These are phyloP conservation scores for Galerucella calmariensis DNA, from an alignment of 2,888 invertebrate species.

Conservation along the genomic window DNA sequence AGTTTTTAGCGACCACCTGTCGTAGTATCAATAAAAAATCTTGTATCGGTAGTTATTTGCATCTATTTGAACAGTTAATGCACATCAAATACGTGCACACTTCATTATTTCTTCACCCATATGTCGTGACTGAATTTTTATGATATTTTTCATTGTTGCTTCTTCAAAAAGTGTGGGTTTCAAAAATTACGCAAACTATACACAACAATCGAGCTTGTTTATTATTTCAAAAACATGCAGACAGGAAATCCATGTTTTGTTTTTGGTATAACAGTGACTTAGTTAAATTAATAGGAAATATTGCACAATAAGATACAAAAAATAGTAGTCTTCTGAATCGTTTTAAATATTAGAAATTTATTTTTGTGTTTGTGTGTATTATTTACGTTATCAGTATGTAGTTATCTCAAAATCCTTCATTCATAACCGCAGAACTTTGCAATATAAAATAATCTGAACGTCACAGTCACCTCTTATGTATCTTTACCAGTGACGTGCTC, in stretches of 20 bases:
- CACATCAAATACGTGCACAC: no score
- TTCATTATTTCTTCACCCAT: no score
- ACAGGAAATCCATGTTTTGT: neutral
- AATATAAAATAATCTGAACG: neutral
- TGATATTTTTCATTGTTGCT: neutral
- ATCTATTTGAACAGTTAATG: no score
- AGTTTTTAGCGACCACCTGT: no score
- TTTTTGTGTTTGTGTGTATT: neutral
- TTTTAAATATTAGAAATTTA: neutral
- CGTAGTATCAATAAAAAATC: no score
- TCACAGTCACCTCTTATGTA: neutral
- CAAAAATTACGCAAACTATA: neutral
- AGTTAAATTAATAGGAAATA: neutral
- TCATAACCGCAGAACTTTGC: neutral
- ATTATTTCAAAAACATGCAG: neutral
- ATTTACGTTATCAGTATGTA: neutral
- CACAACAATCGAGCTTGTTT: neutral
- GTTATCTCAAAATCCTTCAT: constrained; percentile 2
- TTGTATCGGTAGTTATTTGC: no score
- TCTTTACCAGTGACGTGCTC: neutral
- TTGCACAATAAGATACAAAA: neutral
- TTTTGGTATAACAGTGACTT: neutral
- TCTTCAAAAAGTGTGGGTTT: constrained; percentile 1
- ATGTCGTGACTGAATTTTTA: neutral
- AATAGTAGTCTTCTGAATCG: no score